phyloP scores from a whole-genome alignment of 2,888 invertebrate genomes.

The Athripsodes cinereus region DNA sequence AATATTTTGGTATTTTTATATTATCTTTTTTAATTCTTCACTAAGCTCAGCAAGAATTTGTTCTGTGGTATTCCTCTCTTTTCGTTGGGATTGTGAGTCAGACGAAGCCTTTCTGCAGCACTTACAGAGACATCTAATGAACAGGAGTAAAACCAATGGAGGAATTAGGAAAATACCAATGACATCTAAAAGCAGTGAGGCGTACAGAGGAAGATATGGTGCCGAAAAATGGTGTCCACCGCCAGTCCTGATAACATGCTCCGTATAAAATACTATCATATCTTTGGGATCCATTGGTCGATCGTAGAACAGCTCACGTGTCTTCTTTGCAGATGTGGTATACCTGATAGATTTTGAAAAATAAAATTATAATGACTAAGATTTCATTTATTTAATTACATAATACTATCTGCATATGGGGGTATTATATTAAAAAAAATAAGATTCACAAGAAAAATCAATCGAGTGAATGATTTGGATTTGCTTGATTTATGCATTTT shows the following conservation, averaged over 20 bases:
- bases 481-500: no score
- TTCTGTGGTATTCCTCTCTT: no score
- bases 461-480: no score
- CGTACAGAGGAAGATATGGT: neutral
- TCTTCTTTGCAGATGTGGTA: neutral
- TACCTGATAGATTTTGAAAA: neutral
- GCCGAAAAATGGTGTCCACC: neutral
- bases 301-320: conserved; percentile 6
- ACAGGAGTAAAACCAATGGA: neutral
- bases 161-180: neutral
- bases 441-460: no score
- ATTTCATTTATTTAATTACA: no score
- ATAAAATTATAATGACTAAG: no score
- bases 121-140: conserved; percentile 30
- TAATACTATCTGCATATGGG: neutral
- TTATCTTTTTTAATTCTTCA: no score
- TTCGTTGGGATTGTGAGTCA: no score
- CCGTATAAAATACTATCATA: conserved; percentile 11
- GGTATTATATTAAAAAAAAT: no score
- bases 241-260: conserved; percentile 1
- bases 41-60: no score
- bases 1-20: no score
- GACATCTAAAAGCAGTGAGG: neutral
- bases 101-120: conserved; percentile 26
- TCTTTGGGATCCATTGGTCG: conserved; percentile 34